Conservation (phyloP, 2,888 invertebrate genomes). For the Dione vanillae region DNA sequence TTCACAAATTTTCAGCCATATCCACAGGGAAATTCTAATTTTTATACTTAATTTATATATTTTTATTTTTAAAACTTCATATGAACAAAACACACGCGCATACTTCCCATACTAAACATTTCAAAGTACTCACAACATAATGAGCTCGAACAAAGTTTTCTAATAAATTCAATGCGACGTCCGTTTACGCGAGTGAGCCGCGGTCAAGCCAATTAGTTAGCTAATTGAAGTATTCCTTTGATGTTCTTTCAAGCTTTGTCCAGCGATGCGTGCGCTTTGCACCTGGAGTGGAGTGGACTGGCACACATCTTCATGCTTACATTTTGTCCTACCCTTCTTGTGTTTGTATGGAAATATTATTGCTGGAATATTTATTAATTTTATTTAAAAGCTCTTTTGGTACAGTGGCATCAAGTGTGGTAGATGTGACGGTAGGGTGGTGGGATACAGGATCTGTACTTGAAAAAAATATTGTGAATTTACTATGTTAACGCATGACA, state of each 20-base stretch:
- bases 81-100: background rate
- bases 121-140: slow-evolving; percentile 12
- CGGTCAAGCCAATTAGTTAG: slow-evolving; percentile 78
- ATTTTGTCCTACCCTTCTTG: slow-evolving; percentile 14
- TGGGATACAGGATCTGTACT: too few relatives aligned
- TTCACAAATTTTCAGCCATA: too few relatives aligned
- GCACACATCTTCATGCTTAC: slow-evolving; percentile 40
- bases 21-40: too few relatives aligned
- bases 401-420: background rate
- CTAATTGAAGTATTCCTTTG: slow-evolving; percentile 71
- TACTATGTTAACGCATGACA: too few relatives aligned
- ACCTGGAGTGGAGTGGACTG: slow-evolving; percentile 52
- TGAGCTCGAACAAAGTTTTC: slow-evolving; percentile 15
- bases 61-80: background rate
- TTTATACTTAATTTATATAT: too few relatives aligned
- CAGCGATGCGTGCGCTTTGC: slow-evolving; percentile 55
- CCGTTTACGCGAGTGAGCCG: slow-evolving; percentile 48
- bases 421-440: too few relatives aligned
- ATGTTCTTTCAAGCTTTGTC: slow-evolving; percentile 62
- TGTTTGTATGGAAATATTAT: background rate
- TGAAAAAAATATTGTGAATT: too few relatives aligned
- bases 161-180: slow-evolving; percentile 31
- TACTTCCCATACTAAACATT: slow-evolving; percentile 10
- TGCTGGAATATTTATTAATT: background rate
- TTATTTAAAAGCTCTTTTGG: background rate